Conservation (phyloP, 2,888 invertebrate genomes). For the Octonoba sinensis region DNA sequence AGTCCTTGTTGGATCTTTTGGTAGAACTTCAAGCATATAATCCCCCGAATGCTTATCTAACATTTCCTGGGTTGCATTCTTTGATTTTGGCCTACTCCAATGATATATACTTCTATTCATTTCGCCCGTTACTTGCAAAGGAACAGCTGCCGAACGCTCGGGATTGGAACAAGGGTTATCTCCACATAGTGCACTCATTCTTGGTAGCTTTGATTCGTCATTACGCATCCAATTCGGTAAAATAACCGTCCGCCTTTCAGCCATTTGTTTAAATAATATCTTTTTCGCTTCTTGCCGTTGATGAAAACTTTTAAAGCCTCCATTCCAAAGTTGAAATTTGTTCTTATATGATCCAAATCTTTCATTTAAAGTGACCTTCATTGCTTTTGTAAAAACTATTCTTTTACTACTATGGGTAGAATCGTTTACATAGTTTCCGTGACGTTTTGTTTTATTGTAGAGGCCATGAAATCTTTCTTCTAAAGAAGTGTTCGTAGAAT, state of each 20-base stretch:
- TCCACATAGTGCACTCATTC: too few species aligned
- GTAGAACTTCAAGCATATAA: too few species aligned
- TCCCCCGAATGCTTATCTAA: too few species aligned
- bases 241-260: slow-evolving; percentile 9
- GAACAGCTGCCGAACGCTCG: too few species aligned
- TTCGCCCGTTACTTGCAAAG: too few species aligned
- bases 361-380: background rate
- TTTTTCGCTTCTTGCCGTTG: background rate
- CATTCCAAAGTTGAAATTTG: background rate
- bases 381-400: background rate
- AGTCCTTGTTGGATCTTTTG: too few species aligned
- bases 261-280: background rate
- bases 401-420: background rate
- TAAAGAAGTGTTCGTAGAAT: background rate
- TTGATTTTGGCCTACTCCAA: too few species aligned
- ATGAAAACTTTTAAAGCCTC: background rate
- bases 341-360: slow-evolving; percentile 13
- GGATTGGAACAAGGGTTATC: too few species aligned
- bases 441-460: too few species aligned
- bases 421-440: background rate
- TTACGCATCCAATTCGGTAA: background rate
- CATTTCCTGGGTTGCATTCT: too few species aligned
- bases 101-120: too few species aligned
- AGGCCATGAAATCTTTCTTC: background rate
- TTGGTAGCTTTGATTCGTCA: too few species aligned